Evolutionary conservation across 2,888 invertebrate genomes (phyloP).

Genomic region (Acleris sparsana): DNA sequence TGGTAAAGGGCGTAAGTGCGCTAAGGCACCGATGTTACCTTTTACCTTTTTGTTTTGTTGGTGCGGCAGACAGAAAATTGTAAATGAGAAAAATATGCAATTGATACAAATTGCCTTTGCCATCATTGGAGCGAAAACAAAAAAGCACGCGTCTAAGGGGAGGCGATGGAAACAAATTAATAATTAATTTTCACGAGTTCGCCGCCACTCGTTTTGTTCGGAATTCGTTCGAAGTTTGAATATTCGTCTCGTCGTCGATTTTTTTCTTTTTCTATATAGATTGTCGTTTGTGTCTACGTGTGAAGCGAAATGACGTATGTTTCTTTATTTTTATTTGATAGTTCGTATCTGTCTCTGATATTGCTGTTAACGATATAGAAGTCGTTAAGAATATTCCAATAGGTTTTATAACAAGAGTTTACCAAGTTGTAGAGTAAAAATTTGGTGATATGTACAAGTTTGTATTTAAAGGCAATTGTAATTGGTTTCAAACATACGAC

Average conservation of each 20-base stretch:
- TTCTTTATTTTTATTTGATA: no score
- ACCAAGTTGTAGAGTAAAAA: no score
- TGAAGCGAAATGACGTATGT: not conserved
- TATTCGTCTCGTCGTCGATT: conserved; percentile 58
- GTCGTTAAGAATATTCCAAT: no score
- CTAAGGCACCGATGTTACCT: not conserved
- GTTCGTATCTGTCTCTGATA: no score
- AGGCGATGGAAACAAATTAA: conserved; percentile 71
- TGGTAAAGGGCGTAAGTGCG: no score
- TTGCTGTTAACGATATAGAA: no score
- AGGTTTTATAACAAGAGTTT: no score
- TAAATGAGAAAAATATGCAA: conserved; percentile 46
- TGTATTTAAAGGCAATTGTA: no score
- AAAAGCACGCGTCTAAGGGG: conserved; percentile 51
- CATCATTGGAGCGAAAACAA: conserved; percentile 65
- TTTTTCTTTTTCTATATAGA: conserved; percentile 46
- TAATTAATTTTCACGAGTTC: conserved; percentile 77
- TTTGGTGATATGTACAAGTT: no score
- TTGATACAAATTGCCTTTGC: conserved; percentile 68
- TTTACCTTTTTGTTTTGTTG: not conserved
- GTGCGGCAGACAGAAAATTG: conserved; percentile 31
- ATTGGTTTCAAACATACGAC: no score
- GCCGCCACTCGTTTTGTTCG: conserved; percentile 72
- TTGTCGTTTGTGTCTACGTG: conserved; percentile 36
- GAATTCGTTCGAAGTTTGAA: conserved; percentile 72